Base-by-base conservation (phyloP, 2,888 invertebrate species). In the Drepana falcataria region DNA sequence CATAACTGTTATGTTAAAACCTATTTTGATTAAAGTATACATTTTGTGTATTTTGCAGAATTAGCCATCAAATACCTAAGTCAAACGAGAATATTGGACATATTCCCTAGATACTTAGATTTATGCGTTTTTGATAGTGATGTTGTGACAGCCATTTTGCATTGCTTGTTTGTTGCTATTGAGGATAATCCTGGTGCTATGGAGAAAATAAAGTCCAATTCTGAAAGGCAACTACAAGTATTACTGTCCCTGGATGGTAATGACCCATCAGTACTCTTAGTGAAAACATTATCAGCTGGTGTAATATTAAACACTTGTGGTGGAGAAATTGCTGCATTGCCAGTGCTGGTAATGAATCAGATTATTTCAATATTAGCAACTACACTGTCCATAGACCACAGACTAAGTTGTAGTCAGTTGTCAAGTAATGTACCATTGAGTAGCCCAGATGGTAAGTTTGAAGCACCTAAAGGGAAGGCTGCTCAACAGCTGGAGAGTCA, bases 101-200 rank as follows among this genome's bases (percentile, higher is more conserved):
- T 93, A 57, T 75, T 95, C 34, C 85, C 92, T 2, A 91, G 92
- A 60, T 94, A 93, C 69, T 76, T 95, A 53, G 91, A 94, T 65
- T 79, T 92, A 9, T 73, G 88, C 35, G 80, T 86, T 3, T 94
- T 93, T 74, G 93, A 93, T 1, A 75, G 82, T 53, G 92, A 93
- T 47, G 91, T 93, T 55, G 85, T 92, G 2, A 91, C 88, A 62
- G 90, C 92, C 34, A 90, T 92, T 58, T 92, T 94, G 48, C 95
- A 95, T 68, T 95, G 94, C 70, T 79, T 95, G 4, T 91, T 95
- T 68, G 94, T 95, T 3, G 92, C 95, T 48, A 92, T 94, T 0
- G 96, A 96, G 81, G 94, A 95, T 61, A 95, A 95, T 79, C 82
- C 91, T 0, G 75, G 81, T 56, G 93, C 93, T 0, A 89, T 93